Evolutionary conservation across 2,797 vertebrate species (phyloP).

Genomic region (Telmatherina bonti): DNA sequence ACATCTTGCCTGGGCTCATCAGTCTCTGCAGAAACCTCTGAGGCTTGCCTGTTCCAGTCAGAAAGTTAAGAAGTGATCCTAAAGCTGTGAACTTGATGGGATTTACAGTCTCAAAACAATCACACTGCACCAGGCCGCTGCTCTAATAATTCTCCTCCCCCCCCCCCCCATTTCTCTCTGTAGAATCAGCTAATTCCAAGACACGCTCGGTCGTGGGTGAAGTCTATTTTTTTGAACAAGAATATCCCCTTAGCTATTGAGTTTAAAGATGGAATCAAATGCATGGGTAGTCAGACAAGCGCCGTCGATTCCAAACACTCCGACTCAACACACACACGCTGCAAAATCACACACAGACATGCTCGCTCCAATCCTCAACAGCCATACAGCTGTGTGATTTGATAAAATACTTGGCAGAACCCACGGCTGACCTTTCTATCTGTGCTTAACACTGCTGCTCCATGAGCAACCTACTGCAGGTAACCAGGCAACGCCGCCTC

Average conservation of each 20-base stretch:
- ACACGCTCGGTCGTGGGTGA: slow-evolving; percentile 22
- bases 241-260: slow-evolving; percentile 23
- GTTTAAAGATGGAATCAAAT: slow-evolving; percentile 50
- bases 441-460: slow-evolving; percentile 51
- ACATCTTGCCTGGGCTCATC: slow-evolving; percentile 6
- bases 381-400: slow-evolving; percentile 63
- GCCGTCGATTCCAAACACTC: slow-evolving; percentile 25
- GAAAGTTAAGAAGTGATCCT: slow-evolving; percentile 18
- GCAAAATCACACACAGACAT: slow-evolving; percentile 15
- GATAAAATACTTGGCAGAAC: slow-evolving; percentile 73
- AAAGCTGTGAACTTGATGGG: slow-evolving; percentile 56
- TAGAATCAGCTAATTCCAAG: slow-evolving; percentile 24
- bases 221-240: slow-evolving; percentile 9
- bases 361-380: slow-evolving; percentile 38
- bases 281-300: slow-evolving; percentile 23
- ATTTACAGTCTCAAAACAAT: slow-evolving; percentile 58
- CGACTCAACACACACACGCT: slow-evolving; percentile 19
- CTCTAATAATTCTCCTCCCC: slow-evolving; percentile 27
- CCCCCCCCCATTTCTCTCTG: neutral
- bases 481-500: slow-evolving; percentile 67
- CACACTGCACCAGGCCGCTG: slow-evolving; percentile 24
- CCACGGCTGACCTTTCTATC: slow-evolving; percentile 69
- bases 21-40: slow-evolving; percentile 26
- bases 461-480: slow-evolving; percentile 44
- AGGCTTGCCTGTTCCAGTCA: slow-evolving; percentile 37